Conservation (phyloP, 23 tunicate genomes). For the Styela clava region DNA sequence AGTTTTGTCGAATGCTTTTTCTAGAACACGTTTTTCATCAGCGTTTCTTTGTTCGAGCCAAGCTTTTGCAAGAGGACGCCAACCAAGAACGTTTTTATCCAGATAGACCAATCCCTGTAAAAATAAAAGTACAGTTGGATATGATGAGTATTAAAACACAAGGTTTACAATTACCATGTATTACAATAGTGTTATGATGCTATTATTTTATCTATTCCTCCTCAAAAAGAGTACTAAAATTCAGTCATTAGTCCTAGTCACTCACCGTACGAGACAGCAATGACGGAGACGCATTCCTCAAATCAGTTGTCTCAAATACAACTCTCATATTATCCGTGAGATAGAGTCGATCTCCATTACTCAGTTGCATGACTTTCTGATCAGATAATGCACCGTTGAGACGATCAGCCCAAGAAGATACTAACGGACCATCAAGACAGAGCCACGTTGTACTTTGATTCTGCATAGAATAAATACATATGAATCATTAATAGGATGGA, state of each 20-base stretch:
- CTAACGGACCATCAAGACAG: constrained; percentile 82
- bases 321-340: constrained; percentile 75
- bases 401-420: constrained; percentile 71
- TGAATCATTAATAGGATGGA: not conserved
- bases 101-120: constrained; percentile 76
- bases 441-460: constrained; percentile 92
- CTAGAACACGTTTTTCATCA: constrained; percentile 68
- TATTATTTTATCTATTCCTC: too few relatives aligned
- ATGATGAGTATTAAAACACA: too few relatives aligned
- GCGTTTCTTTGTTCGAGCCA: constrained; percentile 74
- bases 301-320: constrained; percentile 72
- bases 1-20: constrained; percentile 77
- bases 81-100: constrained; percentile 68
- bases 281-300: constrained; percentile 71
- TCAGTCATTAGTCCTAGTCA: too few relatives aligned
- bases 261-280: constrained; percentile 70
- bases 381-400: constrained; percentile 70
- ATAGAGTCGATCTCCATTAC: constrained; percentile 76
- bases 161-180: too few relatives aligned
- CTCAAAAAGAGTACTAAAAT: too few relatives aligned
- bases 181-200: too few relatives aligned
- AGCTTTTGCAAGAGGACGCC: constrained; percentile 83
- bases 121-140: not conserved
- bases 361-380: constrained; percentile 61
- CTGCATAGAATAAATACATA: constrained; percentile 18